These are phyloP conservation scores for Petrocephalus zakoni DNA, from an alignment of 2,113 vertebrate genomes.

Conservation along the genomic window DNA sequence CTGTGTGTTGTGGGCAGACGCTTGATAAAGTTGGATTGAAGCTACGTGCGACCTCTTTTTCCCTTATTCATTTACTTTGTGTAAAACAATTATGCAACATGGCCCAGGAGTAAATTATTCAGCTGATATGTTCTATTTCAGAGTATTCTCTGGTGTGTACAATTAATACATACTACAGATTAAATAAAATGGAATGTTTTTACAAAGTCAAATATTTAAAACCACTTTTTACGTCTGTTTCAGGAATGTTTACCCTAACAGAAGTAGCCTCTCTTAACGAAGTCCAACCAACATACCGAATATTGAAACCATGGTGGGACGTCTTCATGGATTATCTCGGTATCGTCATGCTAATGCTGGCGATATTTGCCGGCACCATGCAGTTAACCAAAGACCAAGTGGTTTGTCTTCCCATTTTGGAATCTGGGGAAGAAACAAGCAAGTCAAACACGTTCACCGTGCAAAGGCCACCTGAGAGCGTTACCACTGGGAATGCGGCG, in stretches of 20 bases:
- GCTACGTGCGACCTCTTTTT: too few species aligned
- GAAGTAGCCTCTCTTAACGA: slow-evolving; percentile 95
- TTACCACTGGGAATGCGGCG: slow-evolving; percentile 20
- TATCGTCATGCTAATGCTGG: slow-evolving; percentile 92
- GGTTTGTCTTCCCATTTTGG: slow-evolving; percentile 83
- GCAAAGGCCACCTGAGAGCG: slow-evolving; percentile 15
- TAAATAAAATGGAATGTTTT: not conserved
- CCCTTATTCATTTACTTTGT: not conserved
- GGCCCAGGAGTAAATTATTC: not conserved
- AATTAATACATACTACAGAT: not conserved
- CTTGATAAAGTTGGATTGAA: too few species aligned
- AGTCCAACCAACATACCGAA: slow-evolving; percentile 93
- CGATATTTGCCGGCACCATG: slow-evolving; percentile 97
- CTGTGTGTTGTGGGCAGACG: too few species aligned
- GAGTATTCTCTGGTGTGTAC: not conserved
- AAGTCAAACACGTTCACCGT: not conserved
- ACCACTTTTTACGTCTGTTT: slow-evolving; percentile 49
- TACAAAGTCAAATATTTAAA: not conserved
- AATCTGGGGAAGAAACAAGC: slow-evolving; percentile 40
- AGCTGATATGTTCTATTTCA: not conserved
- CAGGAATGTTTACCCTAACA: slow-evolving; percentile 96
- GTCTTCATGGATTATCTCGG: slow-evolving; percentile 99
- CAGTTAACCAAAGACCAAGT: slow-evolving; percentile 98
- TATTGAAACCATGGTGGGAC: slow-evolving; percentile 99
- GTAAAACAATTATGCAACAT: not conserved